phyloP scores from a whole-genome alignment of 2,113 vertebrate species.

The Coracopsis vasa region DNA sequence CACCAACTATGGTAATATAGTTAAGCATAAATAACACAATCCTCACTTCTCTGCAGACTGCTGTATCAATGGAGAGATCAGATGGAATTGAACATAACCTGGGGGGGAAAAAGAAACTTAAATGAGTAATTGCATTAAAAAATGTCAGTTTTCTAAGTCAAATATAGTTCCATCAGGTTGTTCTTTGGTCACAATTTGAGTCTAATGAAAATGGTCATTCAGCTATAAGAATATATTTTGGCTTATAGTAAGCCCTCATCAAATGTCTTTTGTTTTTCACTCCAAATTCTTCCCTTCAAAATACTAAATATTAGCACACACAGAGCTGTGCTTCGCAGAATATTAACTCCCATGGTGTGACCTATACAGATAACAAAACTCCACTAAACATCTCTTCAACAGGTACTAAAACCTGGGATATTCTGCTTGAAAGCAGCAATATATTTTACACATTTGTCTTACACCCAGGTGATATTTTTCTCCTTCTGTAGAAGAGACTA shows the following conservation, averaged over 20 bases:
- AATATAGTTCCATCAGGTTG: not conserved
- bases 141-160: not conserved
- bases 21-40: not conserved
- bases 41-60: conserved; percentile 92
- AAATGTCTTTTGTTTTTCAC: not conserved
- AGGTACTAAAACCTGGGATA: not conserved
- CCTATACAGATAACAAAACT: not conserved
- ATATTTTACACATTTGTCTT: not conserved
- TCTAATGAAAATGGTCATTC: not conserved
- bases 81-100: conserved; percentile 92
- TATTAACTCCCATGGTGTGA: not conserved
- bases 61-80: conserved; percentile 91
- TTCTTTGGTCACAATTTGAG: not conserved
- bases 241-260: not conserved
- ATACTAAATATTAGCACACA: not conserved
- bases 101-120: conserved; percentile 43
- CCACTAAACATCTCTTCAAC: not conserved
- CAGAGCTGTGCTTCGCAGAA: not conserved
- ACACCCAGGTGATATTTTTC: not conserved
- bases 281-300: not conserved
- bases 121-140: not conserved
- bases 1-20: not conserved
- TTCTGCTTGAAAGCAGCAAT: not conserved
- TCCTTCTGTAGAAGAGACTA: not conserved
- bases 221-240: not conserved